Evolutionary conservation across 2,888 invertebrate species (phyloP), one percentile per base, ranked within the genome.

Genomic region (Microctonus aethiopoides): DNA sequence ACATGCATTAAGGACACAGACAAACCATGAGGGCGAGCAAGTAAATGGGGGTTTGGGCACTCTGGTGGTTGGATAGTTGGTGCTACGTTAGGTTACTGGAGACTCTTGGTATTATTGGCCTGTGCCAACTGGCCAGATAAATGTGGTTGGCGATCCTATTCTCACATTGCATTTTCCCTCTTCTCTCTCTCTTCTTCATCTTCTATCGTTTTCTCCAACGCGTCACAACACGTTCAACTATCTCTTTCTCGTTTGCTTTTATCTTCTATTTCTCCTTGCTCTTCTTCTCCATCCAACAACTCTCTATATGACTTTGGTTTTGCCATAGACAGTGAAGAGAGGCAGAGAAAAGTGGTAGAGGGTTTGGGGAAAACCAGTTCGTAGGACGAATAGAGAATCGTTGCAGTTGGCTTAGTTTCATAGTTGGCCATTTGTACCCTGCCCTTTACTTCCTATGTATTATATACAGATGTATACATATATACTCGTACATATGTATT

Each of bases 111-210:
- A 66, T 70, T 70, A 70, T 70, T 70, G 61, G 66, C 46, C 66
- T 39, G 66, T 70, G 66, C 70, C 70, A 70, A 70, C 70, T 70
- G 70, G 41, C 66, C 66, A 70, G 66, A 70, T 70, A 70, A 70
- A 70, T 70, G 70, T 62, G 66, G 62, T 70, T 70, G 41, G 60
- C 61, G 36, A 56, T 61, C 46, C n/a, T 4, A 51, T 54, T 54
- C 64, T 4, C 39, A 34, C 36, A 24, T 51, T 32, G 22, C n/a
- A 6, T 26, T 13, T n/a, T 29, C 34, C 46, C 34, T 29, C 34
- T n/a, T 29, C 34, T 46, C 34, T 29, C 34, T 64, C 46, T 7
- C 46, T 46, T 9, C 1, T 34, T 59, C 24, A 52, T 16, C 16
- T 1, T 34, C 54, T 16, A 52, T 10, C 16, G 10, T 36, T 6